A percentile compares a stretch with the other conserved stretches of the same genome.
phyloP scores from a whole-genome alignment of 1,140 invertebrate genomes.

The Dendroctonus ponderosae region DNA sequence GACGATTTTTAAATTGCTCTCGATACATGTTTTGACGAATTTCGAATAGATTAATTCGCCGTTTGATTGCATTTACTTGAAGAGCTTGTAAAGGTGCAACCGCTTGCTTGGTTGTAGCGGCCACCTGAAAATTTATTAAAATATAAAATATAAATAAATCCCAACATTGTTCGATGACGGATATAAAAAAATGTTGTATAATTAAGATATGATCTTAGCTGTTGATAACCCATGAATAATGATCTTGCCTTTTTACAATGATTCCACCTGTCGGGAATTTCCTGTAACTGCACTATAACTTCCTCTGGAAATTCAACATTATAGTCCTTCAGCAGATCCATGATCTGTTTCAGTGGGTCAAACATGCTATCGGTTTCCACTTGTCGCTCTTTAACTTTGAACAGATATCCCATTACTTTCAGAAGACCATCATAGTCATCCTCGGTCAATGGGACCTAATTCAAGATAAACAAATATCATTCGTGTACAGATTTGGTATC shows the following conservation, averaged over 20 bases:
- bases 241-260: conserved; percentile 74
- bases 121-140: conserved; percentile 50
- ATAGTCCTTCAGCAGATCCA: conserved; percentile 69
- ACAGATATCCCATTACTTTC: conserved; percentile 61
- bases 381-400: conserved; percentile 61
- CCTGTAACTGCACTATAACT: conserved; percentile 59
- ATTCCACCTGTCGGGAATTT: conserved; percentile 85
- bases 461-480: not conserved
- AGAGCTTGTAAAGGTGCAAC: conserved; percentile 74
- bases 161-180: not conserved
- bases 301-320: conserved; percentile 73
- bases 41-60: conserved; percentile 72
- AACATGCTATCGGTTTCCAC: conserved; percentile 71
- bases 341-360: conserved; percentile 75
- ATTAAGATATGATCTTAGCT: too few relatives aligned
- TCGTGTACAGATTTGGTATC: not conserved
- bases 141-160: not conserved
- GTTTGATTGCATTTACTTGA: conserved; percentile 62
- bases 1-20: conserved; percentile 66
- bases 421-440: conserved; percentile 66
- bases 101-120: conserved; percentile 79
- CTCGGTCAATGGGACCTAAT: conserved; percentile 53
- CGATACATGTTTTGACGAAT: conserved; percentile 74
- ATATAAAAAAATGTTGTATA: not conserved
- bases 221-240: not conserved